Base-by-base conservation (phyloP, 2,797 vertebrate genomes). In the Sebastes matsubarae region DNA sequence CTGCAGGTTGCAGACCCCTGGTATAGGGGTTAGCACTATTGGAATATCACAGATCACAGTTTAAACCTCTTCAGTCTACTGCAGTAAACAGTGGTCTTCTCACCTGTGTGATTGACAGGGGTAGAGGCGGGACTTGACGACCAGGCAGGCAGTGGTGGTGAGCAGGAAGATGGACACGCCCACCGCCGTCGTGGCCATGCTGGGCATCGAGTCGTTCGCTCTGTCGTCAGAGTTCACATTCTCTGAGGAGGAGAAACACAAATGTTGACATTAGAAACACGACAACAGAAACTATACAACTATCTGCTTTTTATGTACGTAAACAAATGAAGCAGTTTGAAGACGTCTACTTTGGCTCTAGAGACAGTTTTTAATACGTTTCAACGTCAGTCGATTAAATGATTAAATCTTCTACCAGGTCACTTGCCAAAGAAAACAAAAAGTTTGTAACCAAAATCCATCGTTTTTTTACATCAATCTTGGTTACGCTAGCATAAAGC, bases 131-230 rank as follows among this genome's bases (percentile, higher is more conserved):
- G 95, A 94, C 89, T 95, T 96, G 72, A 96, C 66, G 2, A 96
- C 93, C 84, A 96, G 88, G 79, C 96, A 96, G 77, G 94, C 95
- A 0, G 94, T 95, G 78, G 95, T 95, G 79, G 95, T 95, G 32
- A 96, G 94, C 79, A 96, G 90, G 75, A 96, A 95, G 87, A 96
- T 95, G 36, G 95, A 96, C 50, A 96, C 93, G 8, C 94, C 94
- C 61, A 96, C 93, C 0, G 94, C 95, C 0, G 95, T 96, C 0
- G 95, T 96, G 38, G 95, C 94, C 81, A 95, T 92, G 80, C 93
- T 91, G 30, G 95, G 94, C 83, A 96, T 84, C 2, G 93, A 87
- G 63, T 91, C 81, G 4, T 63, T 63, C 0, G 4, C 25, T 3
- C 69, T 20, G 24, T 88, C 57, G 2, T 88, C 77, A 2, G 85